phyloP scores from a whole-genome alignment of 37 sponge, comb jelly and placozoan genomes.

The Diacarnus erythraeanus region DNA sequence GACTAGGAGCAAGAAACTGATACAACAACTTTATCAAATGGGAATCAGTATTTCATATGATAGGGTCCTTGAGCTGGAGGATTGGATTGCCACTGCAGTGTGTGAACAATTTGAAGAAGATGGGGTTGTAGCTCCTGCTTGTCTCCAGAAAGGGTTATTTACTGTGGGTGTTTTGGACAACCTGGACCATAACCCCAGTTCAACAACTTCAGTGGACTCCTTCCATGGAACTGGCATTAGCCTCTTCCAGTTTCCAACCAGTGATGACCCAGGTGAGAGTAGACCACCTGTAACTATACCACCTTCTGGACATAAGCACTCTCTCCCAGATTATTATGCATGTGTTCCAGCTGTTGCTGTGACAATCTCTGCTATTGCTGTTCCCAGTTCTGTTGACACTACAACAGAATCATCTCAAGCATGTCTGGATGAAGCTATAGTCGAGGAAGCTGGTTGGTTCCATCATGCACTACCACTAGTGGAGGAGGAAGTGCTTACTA shows the following conservation, averaged over 20 bases:
- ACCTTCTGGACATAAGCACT: neutral
- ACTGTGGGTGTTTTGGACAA: constrained; percentile 49
- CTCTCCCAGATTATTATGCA: neutral
- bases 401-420: constrained; percentile 2
- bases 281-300: neutral
- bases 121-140: constrained; percentile 33
- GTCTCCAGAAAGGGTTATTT: constrained; percentile 20
- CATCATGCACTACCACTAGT: constrained; percentile 1
- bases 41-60: constrained; percentile 63
- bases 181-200: constrained; percentile 40
- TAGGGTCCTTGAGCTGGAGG: constrained; percentile 50
- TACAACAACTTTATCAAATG: constrained; percentile 31
- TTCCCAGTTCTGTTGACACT: constrained; percentile 3
- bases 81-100: constrained; percentile 31
- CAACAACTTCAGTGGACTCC: constrained; percentile 17
- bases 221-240: neutral
- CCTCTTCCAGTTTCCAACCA: too few species aligned
- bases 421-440: constrained; percentile 12
- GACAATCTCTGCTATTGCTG: constrained; percentile 9
- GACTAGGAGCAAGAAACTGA: constrained; percentile 48
- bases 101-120: constrained; percentile 45
- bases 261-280: neutral
- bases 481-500: constrained; percentile 2
- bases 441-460: constrained; percentile 8
- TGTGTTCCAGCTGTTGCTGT: neutral